Base-by-base conservation (phyloP, 2,888 invertebrate genomes). In the Dynastes hyllus region DNA sequence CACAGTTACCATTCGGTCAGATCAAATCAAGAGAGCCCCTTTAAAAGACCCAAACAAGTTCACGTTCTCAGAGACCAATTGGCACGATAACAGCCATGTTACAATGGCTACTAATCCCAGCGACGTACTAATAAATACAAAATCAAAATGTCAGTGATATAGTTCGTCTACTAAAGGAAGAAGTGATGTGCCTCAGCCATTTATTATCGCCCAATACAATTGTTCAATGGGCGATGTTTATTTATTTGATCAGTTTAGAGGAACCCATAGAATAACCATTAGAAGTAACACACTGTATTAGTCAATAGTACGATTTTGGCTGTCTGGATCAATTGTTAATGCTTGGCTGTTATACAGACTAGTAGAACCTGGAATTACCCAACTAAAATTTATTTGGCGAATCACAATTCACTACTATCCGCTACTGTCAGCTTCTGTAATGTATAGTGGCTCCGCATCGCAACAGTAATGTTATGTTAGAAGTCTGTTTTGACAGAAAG, bases 1-100 rank as follows among this genome's bases (percentile, higher is more conserved):
- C 63, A 63, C 63, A 4, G 13, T 2, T 63, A 63, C 63, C 22
- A 63, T 27, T 63, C 63, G 63, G 29, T 63, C 63, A 63, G 8
- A 63, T 27, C 5, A 27, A 63, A 63, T 27, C 6, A 8, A 63
- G 29, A 63, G 22, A 27, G 22, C 22, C 22, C 22, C 22, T 22
- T 22, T 22, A 13, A 13, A 4, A 51, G 51, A 22, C 22, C 22
- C 9, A 8, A 63, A 63, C 8, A 27, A 27, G 4, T 29, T 27
- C 29, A 27, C 29, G 63, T 27, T 63, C 13, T 63, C 4, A 8
- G 29, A 22, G 63, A 63, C 63, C 63, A 63, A 63, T 8, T 63
- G 63, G 29, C 63, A 63, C 29, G 63, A 22, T 29, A 63, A 63
- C 29, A 63, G 29, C 29, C 63, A 63, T 4, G 63, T 29, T 22